Evolutionary conservation across 2,113 vertebrate genomes (phyloP).

Genomic region (Baryphthengus martii): DNA sequence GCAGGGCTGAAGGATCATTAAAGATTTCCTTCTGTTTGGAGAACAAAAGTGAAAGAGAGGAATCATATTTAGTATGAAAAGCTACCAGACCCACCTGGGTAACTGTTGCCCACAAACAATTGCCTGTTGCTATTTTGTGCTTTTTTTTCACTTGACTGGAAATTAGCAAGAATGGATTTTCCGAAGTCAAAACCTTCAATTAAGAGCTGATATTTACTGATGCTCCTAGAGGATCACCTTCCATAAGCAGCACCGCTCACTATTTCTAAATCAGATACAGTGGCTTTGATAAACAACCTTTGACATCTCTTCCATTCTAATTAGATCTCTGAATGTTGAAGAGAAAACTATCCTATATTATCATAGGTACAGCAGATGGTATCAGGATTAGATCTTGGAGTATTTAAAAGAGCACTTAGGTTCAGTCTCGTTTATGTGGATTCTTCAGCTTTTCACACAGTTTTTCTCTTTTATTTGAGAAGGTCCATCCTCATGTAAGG

Average conservation of each 20-base stretch:
- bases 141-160: background rate
- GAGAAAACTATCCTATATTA: background rate
- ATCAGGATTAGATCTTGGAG: background rate
- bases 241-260: background rate
- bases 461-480: too few relatives aligned
- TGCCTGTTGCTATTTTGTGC: background rate
- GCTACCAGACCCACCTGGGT: background rate
- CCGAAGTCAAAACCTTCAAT: background rate
- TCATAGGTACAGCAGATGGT: background rate
- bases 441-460: background rate
- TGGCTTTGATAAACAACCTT: background rate
- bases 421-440: background rate
- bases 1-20: background rate
- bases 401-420: background rate
- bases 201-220: background rate
- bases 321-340: background rate
- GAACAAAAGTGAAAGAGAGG: background rate
- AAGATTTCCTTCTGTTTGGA: background rate
- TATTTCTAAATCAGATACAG: background rate
- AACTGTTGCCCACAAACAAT: background rate
- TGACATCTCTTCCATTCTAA: background rate
- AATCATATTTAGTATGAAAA: background rate
- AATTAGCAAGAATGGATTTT: background rate
- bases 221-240: background rate
- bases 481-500: background rate